Base-by-base conservation (phyloP, 2,797 vertebrate genomes). In the Borostomias antarcticus region DNA sequence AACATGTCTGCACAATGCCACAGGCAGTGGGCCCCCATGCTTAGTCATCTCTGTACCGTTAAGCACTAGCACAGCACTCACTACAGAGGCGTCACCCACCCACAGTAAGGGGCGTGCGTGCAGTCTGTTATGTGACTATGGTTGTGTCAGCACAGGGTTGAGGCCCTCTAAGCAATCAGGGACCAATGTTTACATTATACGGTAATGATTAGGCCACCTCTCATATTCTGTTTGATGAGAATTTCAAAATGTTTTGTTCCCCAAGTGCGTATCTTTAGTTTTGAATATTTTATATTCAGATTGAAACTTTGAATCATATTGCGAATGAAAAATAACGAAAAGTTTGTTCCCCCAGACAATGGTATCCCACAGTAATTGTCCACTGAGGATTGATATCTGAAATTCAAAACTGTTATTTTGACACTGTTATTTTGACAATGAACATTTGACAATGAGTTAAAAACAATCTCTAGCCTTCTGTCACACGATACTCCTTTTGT, bases 1-100 rank as follows among this genome's bases (percentile, higher is more conserved):
- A 89, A 90, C 88, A 89, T 85, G 88, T 86, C 86, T 86, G 73
- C 79, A 65, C 73, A 66, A 74, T 69, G 78, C 86, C 81, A 86
- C 83, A 84, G 81, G 81, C 84, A 56, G 79, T 56, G 0, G 81
- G 81, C 77, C 78, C n/a, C 74, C 77, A 74, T 80, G 84, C 81
- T 86, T 82, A 85, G 84, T 88, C 85, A 87, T 85, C 80, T 82
- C 47, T 1, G 65, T 72, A 76, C 79, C 66, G 47, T 76, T 68
- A 32, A 66, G 73, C n/a, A 57, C 45, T 71, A 62, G 28, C 58
- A 28, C 69, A 62, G 71, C 33, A 64, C 50, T 75, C 26, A 35
- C 26, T 30, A 67, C 37, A 57, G 15, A 35, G 58, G 73, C 64
- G 73, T 66, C 65, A 33, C 30, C 32, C 30, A 33, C 29, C 30